Conservation (phyloP, 2,888 invertebrate species). For the Pyrocoelia pectoralis region DNA sequence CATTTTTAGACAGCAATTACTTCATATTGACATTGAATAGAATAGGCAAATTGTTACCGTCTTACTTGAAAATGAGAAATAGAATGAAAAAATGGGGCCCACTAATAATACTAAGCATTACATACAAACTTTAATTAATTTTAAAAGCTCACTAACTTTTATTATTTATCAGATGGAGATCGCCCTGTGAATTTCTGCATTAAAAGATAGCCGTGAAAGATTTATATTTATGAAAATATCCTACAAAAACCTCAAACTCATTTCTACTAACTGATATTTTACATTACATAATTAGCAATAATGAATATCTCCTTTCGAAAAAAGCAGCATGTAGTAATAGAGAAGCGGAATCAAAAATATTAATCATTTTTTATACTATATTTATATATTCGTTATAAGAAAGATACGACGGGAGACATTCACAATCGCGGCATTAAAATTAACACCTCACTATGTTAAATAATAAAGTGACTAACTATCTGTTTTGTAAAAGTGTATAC, state of each 20-base stretch:
- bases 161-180: too few relatives aligned
- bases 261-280: slow-evolving; percentile 58
- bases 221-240: slow-evolving; percentile 62
- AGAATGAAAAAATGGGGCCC: too few relatives aligned
- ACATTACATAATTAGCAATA: slow-evolving; percentile 53
- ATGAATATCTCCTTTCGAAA: slow-evolving; percentile 46
- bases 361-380: slow-evolving; percentile 22
- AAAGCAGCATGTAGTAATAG: slow-evolving; percentile 29
- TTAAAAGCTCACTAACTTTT: too few relatives aligned
- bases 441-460: slow-evolving; percentile 57
- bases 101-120: too few relatives aligned
- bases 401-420: slow-evolving; percentile 41
- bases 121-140: too few relatives aligned
- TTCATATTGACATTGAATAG: too few relatives aligned
- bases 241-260: slow-evolving; percentile 61
- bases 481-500: slow-evolving; percentile 61
- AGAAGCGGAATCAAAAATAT: slow-evolving; percentile 40
- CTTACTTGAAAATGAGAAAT: too few relatives aligned
- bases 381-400: slow-evolving; percentile 29
- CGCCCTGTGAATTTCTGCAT: too few relatives aligned
- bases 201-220: slow-evolving; percentile 54
- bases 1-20: too few relatives aligned
- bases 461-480: slow-evolving; percentile 55
- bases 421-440: slow-evolving; percentile 49
- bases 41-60: too few relatives aligned